Conservation (phyloP, 2,888 invertebrate species). For the Branchellion lobata region DNA sequence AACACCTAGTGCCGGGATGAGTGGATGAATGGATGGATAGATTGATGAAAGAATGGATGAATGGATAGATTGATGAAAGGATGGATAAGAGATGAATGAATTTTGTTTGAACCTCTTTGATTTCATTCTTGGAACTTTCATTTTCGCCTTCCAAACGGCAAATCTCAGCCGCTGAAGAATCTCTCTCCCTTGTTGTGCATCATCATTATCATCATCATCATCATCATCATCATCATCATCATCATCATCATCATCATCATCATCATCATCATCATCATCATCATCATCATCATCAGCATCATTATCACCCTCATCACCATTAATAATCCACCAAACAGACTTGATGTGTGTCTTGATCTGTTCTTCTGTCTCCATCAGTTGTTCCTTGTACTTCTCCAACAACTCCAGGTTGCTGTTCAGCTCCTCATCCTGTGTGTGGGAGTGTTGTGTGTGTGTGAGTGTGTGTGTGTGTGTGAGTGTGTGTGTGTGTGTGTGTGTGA, state of each 20-base stretch:
- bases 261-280: no score
- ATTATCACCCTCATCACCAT: not conserved
- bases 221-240: no score
- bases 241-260: no score
- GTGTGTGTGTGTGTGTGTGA: no score
- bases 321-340: not conserved
- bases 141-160: constrained; percentile 35
- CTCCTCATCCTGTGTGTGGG: constrained; percentile 83
- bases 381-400: constrained; percentile 83
- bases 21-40: not conserved
- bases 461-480: no score
- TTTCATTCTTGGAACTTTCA: constrained; percentile 34
- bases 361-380: constrained; percentile 91
- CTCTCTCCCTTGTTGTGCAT: constrained; percentile 2
- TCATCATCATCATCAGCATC: no score
- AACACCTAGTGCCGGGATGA: constrained; percentile 67
- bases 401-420: constrained; percentile 96
- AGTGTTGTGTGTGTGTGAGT: no score
- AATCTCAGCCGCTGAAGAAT: constrained; percentile 17
- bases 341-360: constrained; percentile 70
- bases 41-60: not conserved
- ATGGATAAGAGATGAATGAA: not conserved
- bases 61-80: not conserved
- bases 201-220: no score
- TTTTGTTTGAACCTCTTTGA: constrained; percentile 21